A percentile compares a stretch with the other conserved stretches of the same genome.
These are phyloP conservation scores for Laticauda colubrina DNA, from an alignment of 2,113 vertebrate genomes.

Conservation along the genomic window DNA sequence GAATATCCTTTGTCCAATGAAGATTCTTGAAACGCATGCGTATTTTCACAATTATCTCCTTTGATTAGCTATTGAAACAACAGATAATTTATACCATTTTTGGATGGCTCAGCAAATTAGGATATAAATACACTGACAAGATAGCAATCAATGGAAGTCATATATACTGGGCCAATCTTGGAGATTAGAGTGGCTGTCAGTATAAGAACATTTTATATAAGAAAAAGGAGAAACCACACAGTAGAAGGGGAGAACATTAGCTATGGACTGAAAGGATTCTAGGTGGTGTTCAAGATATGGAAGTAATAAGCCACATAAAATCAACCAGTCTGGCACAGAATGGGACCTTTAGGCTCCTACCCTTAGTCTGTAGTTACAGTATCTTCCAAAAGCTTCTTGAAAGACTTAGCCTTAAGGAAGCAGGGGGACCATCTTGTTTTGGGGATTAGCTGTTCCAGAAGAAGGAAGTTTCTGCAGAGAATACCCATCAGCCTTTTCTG, in stretches of 20 bases:
- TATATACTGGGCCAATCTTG: neutral
- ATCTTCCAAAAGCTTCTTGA: neutral
- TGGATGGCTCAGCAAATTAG: neutral
- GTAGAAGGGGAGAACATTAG: neutral
- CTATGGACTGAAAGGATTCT: neutral
- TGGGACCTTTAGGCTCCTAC: too few species aligned
- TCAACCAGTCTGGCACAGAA: neutral
- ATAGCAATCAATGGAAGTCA: neutral
- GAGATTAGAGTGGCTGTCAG: neutral
- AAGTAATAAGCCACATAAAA: neutral
- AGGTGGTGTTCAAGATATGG: neutral
- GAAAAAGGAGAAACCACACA: neutral
- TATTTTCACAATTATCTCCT: neutral
- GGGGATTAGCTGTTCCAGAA: neutral
- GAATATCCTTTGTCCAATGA: neutral
- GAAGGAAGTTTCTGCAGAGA: neutral
- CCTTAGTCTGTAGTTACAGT: too few species aligned
- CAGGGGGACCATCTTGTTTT: neutral
- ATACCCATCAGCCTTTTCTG: neutral
- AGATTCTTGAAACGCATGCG: neutral
- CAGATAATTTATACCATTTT: neutral
- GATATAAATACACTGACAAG: neutral
- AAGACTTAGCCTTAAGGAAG: neutral
- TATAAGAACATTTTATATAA: neutral
- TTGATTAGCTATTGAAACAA: neutral